phyloP scores from a whole-genome alignment of 2,797 vertebrate species.

The Ambastaia sidthimunki region DNA sequence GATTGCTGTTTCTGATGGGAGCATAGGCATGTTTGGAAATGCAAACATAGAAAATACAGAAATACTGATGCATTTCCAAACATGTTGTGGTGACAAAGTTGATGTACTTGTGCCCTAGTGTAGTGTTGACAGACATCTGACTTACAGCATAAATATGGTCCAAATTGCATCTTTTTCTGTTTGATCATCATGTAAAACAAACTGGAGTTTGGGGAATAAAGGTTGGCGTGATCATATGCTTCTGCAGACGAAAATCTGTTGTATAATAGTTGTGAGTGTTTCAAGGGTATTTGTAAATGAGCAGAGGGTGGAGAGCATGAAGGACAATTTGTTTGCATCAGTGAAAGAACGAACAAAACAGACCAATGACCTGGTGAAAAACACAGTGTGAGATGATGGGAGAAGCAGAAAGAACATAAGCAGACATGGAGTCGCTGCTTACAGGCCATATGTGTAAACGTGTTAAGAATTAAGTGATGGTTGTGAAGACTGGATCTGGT shows the following conservation, averaged over 20 bases:
- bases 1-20: not conserved
- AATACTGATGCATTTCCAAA: too few species aligned
- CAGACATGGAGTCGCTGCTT: not conserved
- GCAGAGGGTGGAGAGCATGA: not conserved
- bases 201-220: not conserved
- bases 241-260: constrained; percentile 26
- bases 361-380: constrained; percentile 12
- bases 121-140: not conserved
- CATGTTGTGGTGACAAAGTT: not conserved
- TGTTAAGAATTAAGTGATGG: not conserved
- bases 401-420: not conserved
- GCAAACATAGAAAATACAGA: not conserved
- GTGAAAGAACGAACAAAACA: not conserved
- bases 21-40: constrained; percentile 6
- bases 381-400: constrained; percentile 11
- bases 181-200: not conserved
- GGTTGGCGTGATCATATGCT: not conserved
- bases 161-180: not conserved
- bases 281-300: constrained; percentile 25
- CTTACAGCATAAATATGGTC: not conserved
- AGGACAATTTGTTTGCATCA: constrained; percentile 29
- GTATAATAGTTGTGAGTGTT: constrained; percentile 20
- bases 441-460: not conserved
- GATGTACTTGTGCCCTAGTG: not conserved
- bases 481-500: constrained; percentile 56